Percentiles rank a stretch among this genome's conserved stretches.
phyloP scores from a whole-genome alignment of 2,888 invertebrate genomes.

The Elegia similella region DNA sequence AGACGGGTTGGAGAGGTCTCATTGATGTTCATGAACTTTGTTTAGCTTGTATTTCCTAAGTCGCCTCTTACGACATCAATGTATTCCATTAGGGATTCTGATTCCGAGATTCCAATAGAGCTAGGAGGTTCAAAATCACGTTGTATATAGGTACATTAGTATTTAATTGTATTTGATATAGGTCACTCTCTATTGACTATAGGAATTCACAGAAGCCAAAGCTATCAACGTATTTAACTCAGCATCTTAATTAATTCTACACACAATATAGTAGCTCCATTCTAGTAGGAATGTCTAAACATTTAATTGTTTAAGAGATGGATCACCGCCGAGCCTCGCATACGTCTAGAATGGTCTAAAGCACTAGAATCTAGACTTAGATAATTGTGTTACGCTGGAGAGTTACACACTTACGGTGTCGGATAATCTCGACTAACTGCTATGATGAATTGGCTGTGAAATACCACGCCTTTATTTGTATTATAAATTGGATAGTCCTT shows the following conservation, averaged over 20 bases:
- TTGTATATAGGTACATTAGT: no score
- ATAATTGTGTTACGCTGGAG: constrained; percentile 8
- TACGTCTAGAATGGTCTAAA: not conserved
- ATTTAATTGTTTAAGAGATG: constrained; percentile 8
- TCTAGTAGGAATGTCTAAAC: not conserved
- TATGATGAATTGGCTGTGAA: not conserved
- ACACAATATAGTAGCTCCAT: not conserved
- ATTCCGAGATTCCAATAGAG: no score
- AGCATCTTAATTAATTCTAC: not conserved
- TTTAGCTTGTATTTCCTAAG: no score
- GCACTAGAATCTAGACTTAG: not conserved
- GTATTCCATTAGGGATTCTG: no score
- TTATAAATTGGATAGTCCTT: no score
- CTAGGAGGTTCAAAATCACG: no score
- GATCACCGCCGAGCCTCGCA: constrained; percentile 1
- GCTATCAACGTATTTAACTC: not conserved
- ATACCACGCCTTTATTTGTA: not conserved
- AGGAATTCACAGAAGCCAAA: no score
- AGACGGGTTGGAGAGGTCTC: no score
- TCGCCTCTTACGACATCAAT: no score
- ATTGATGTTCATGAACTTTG: no score
- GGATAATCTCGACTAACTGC: constrained; percentile 1
- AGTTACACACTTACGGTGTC: not conserved
- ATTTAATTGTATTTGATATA: no score
- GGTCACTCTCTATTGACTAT: no score